Conservation (phyloP, 2,888 invertebrate genomes). For the Acleris emargana region DNA sequence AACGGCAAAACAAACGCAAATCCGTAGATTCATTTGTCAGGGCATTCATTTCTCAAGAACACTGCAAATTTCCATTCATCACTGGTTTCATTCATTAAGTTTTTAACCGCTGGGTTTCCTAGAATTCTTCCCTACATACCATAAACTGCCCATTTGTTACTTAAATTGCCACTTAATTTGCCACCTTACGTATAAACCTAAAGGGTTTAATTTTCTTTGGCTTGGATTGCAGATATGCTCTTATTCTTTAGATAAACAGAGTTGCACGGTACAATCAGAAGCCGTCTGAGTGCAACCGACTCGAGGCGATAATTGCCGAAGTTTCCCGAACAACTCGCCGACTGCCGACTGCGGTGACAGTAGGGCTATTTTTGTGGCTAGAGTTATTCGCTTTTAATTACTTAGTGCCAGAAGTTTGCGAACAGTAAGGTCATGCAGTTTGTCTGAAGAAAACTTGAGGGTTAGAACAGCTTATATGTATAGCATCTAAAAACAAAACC, state of each 20-base stretch:
- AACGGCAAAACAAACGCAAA: too few relatives aligned
- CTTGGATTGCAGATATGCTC: too few relatives aligned
- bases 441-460: neutral
- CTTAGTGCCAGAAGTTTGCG: slow-evolving; percentile 12
- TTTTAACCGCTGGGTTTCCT: slow-evolving; percentile 21
- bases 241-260: neutral
- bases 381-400: slow-evolving; percentile 35
- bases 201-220: too few relatives aligned
- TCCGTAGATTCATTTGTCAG: too few relatives aligned
- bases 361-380: slow-evolving; percentile 30
- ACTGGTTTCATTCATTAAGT: slow-evolving; percentile 25
- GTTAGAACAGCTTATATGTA: neutral
- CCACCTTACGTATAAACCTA: too few relatives aligned
- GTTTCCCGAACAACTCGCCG: slow-evolving; percentile 26
- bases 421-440: neutral
- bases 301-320: slow-evolving; percentile 31
- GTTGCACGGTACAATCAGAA: slow-evolving; percentile 7
- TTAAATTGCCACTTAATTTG: too few relatives aligned
- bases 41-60: too few relatives aligned
- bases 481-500: too few relatives aligned
- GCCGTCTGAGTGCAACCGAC: slow-evolving; percentile 19
- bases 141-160: neutral
- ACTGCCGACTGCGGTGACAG: slow-evolving; percentile 27
- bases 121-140: neutral
- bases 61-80: slow-evolving; percentile 3